Base-by-base conservation (phyloP, 2,113 vertebrate genomes). In the Gobius niger region DNA sequence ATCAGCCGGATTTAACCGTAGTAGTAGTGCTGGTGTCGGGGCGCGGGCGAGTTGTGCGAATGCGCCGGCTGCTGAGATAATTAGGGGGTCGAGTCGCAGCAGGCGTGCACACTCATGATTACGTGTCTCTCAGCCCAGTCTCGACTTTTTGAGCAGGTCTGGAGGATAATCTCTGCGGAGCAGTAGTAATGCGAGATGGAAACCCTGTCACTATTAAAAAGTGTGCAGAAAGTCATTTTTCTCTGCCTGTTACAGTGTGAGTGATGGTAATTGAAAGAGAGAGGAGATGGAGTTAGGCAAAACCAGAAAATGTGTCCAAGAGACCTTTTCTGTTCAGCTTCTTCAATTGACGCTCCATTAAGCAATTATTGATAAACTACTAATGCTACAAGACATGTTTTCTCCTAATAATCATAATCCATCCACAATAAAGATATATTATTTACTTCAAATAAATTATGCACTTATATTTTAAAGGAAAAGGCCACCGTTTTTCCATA, bases 51-150 rank as follows among this genome's bases (percentile, higher is more conserved):
- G 85, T 75, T 64, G 74, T 76, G 80, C 77, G 85, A 83, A 85
- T 89, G 88, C 83, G 87, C 82, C 78, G 77, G 66, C 69, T 13
- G 66, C 69, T 12, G 5, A 74, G 78, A 65, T 90, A 81, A 88
- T 90, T 84, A 85, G 46, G 80, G 80, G 68, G 71, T 82, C 16
- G 67, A 80, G 82, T 82, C 83, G 75, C 51, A 0, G 19, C 77
- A 73, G 65, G 73, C 79, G 59, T 15, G 0, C 62, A 63, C 67
- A 71, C 70, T 56, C 65, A 72, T 84, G 87, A 87, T 80, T 78
- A 80, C 75, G 70, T 62, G 57, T 80, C 75, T 65, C 77, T 44
- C 82, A 63, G 81, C 75, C 72, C n/a, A 46, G 64, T 77, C 76
- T 57, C 53, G 46, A 47, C 68, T 74, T 72, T 66, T 70, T 65